phyloP scores from a whole-genome alignment of 1,140 invertebrate species.

The Camponotus vicinus region DNA sequence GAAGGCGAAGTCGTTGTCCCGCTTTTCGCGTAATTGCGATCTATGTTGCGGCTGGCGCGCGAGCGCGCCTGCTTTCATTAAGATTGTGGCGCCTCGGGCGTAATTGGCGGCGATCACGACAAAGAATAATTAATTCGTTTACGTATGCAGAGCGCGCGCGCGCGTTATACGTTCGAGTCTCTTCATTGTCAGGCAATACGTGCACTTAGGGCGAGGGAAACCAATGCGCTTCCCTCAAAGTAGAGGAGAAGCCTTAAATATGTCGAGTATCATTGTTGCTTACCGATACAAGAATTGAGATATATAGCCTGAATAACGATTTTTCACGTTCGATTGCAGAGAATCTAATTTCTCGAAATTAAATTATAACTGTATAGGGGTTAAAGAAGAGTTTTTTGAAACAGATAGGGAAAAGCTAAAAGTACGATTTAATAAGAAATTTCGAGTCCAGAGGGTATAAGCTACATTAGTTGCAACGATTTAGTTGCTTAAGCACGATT shows the following conservation, averaged over 20 bases:
- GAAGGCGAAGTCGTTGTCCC: slow-evolving; percentile 49
- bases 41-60: slow-evolving; percentile 51
- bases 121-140: slow-evolving; percentile 60
- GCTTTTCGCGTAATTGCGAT: slow-evolving; percentile 63
- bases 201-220: slow-evolving; percentile 53
- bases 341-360: background rate
- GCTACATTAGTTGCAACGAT: background rate
- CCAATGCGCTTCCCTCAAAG: slow-evolving; percentile 39
- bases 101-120: slow-evolving; percentile 62
- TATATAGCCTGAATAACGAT: slow-evolving; percentile 23
- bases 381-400: background rate
- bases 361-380: background rate
- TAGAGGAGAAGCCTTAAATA: slow-evolving; percentile 24
- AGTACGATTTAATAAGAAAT: background rate
- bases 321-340: background rate
- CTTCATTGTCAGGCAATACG: slow-evolving; percentile 49
- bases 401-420: background rate
- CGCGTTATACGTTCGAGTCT: slow-evolving; percentile 18
- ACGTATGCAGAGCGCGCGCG: slow-evolving; percentile 31
- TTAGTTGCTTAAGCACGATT: background rate
- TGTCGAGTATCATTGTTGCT: slow-evolving; percentile 37
- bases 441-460: background rate
- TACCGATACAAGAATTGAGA: background rate
- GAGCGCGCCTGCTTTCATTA: slow-evolving; percentile 48
- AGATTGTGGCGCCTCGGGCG: slow-evolving; percentile 50